Base-by-base conservation (phyloP, 2,113 vertebrate species). In the Myotis davidii region DNA sequence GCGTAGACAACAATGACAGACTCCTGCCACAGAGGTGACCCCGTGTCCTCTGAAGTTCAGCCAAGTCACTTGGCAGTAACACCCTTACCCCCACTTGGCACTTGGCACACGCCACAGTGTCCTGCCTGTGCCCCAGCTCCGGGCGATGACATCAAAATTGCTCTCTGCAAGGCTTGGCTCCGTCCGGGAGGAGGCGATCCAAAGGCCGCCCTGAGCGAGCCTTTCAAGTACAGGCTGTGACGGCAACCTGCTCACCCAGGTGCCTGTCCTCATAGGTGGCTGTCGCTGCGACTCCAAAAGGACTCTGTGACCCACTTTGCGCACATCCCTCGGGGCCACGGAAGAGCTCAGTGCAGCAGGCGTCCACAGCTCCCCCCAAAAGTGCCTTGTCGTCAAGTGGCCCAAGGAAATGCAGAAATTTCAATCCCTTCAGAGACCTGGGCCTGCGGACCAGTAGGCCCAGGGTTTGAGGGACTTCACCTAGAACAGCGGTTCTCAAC, bases 221-320 rank as follows among this genome's bases (percentile, higher is more conserved):
- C 91, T 96, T 96, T 94, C 96, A 96, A 97, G 97, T 96, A 96
- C 92, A 95, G 96, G 95, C 96, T 97, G 97, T 67, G 94, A 96
- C 64, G 52, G 87, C 94, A 96, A 96, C 70, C 96, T 97, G 95
- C 52, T 70, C 42, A 23, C 56, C 78, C 97, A 96, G 96, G 94
- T 97, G 95, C 78, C 81, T 29, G 9, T 45, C 74, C 72, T 48
- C 76, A 72, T 83, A 81, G 89, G 87, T 6, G 76, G 42, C 69
- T 27, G 45, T n/a, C 88, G 59, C 67, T 85, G 69, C 48, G 84
- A 56, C 65, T 74, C 76, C 6, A 34, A 94, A 89, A 64, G 91
- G 91, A 70, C 90, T 89, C 42, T 34, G 76, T 94, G 95, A 90
- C 95, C 86, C 70, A 93, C 78, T 87, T 94, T 61, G 18, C 25